Base-by-base conservation (phyloP, 2,113 vertebrate species). In the Aptenodytes forsteri region DNA sequence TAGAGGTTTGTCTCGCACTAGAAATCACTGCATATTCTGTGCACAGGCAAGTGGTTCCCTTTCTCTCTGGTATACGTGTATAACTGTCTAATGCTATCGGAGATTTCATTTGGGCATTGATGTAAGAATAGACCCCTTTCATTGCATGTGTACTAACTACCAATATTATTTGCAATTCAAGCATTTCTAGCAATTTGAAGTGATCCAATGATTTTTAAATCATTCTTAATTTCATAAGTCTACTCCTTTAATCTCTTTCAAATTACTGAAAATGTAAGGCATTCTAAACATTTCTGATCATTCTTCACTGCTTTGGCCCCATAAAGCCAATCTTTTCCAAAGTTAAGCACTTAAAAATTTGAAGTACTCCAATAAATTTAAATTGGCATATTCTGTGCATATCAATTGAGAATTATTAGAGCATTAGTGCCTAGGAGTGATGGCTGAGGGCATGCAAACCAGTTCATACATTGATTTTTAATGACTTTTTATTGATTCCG, bases 361-460 rank as follows among this genome's bases (percentile, higher is more conserved):
- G 97, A 97, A 98, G 97, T 97, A 96, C 97, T 97, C 92, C 97
- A 97, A 98, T 98, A 98, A 98, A 98, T 98, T 98, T 98, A 97
- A 97, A 98, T 98, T 97, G 98, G 97, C 98, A 98, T 98, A 97
- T 97, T 97, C 95, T 97, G 90, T 80, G 97, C 96, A 98, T 98
- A 98, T 98, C 97, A 97, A 90, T 96, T 97, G 98, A 97, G 96
- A 98, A 98, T 98, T 98, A 98, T 98, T 98, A 98, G 90, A 97
- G 96, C 97, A 97, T 98, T 98, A 97, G 96, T 96, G 94, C 97
- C 97, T 97, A 93, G 86, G 90, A 98, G 97, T 97, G 98, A 95
- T 92, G 94, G 94, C 96, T 95, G 95, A 98, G 98, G 97, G 98
- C 98, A 97, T 91, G 97, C 96, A 95, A 95, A 97, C 96, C 96